These are phyloP conservation scores for Litoditis marina DNA, from an alignment of 2,888 invertebrate species.

Conservation along the genomic window DNA sequence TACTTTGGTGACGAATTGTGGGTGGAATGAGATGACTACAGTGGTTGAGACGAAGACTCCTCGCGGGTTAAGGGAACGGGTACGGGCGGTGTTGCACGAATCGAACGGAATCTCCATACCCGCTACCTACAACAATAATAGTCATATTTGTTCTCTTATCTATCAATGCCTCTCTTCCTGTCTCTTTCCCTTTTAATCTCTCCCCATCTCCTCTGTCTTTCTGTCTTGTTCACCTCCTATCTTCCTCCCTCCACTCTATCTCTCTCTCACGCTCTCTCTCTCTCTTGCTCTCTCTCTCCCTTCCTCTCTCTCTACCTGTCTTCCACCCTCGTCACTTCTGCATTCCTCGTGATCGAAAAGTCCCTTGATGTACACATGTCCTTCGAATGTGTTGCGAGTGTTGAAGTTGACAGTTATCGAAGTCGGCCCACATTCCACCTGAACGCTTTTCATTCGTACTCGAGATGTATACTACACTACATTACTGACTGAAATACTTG, in stretches of 20 bases:
- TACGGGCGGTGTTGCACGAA: constrained; percentile 43
- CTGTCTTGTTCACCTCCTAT: neutral
- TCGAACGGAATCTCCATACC: constrained; percentile 61
- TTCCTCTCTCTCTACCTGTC: too few relatives aligned
- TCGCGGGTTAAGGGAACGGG: constrained; percentile 60
- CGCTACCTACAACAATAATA: constrained; percentile 37
- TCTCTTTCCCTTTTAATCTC: neutral
- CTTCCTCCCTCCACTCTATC: too few relatives aligned
- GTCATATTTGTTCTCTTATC: neutral
- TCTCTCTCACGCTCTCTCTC: too few relatives aligned
- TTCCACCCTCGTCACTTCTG: constrained; percentile 36
- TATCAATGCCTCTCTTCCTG: too few relatives aligned
- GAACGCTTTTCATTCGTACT: too few relatives aligned
- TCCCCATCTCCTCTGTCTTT: neutral
- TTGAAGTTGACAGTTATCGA: constrained; percentile 56
- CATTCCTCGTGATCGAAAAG: constrained; percentile 45
- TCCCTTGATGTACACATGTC: constrained; percentile 54
- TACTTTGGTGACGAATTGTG: constrained; percentile 60
- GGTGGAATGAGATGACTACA: constrained; percentile 62
- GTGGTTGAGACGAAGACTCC: constrained; percentile 61
- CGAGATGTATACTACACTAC: too few relatives aligned
- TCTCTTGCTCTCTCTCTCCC: too few relatives aligned
- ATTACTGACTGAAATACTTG: too few relatives aligned
- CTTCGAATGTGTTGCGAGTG: constrained; percentile 48
- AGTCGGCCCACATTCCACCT: constrained; percentile 60